Percentiles rank a stretch among this genome's conserved stretches.
These are phyloP conservation scores for Mizuhopecten yessoensis DNA, from an alignment of 1,140 invertebrate genomes.

Conservation along the genomic window DNA sequence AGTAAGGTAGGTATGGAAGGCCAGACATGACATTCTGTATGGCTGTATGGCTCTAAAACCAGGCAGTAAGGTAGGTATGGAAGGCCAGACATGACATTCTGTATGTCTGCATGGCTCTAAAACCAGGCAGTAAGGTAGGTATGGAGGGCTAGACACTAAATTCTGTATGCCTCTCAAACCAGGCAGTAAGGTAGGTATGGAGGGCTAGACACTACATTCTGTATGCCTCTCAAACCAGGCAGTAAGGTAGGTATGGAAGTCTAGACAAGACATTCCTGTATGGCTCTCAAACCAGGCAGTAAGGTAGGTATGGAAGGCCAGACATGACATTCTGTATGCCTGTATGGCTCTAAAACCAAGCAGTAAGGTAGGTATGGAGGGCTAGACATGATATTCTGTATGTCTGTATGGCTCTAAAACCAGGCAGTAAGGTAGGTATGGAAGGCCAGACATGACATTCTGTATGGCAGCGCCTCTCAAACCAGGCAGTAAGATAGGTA, in stretches of 20 bases:
- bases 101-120: slow-evolving; percentile 79
- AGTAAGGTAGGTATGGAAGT: slow-evolving; percentile 83
- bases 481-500: slow-evolving; percentile 78
- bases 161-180: slow-evolving; percentile 82
- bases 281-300: slow-evolving; percentile 81
- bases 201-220: neutral
- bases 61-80: slow-evolving; percentile 79
- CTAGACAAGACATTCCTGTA: slow-evolving; percentile 85
- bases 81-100: too few relatives aligned
- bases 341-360: slow-evolving; percentile 81
- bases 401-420: slow-evolving; percentile 80
- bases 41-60: slow-evolving; percentile 81
- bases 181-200: slow-evolving; percentile 79
- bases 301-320: slow-evolving; percentile 81
- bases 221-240: neutral
- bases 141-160: slow-evolving; percentile 76
- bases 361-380: slow-evolving; percentile 77
- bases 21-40: slow-evolving; percentile 84
- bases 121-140: slow-evolving; percentile 72
- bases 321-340: slow-evolving; percentile 80
- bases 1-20: too few relatives aligned
- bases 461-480: slow-evolving; percentile 84
- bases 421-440: slow-evolving; percentile 84
- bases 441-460: slow-evolving; percentile 86
- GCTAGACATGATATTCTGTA: slow-evolving; percentile 83